Evolutionary conservation across 2,888 invertebrate genomes (phyloP).

Genomic region (Cantharis nigra): DNA sequence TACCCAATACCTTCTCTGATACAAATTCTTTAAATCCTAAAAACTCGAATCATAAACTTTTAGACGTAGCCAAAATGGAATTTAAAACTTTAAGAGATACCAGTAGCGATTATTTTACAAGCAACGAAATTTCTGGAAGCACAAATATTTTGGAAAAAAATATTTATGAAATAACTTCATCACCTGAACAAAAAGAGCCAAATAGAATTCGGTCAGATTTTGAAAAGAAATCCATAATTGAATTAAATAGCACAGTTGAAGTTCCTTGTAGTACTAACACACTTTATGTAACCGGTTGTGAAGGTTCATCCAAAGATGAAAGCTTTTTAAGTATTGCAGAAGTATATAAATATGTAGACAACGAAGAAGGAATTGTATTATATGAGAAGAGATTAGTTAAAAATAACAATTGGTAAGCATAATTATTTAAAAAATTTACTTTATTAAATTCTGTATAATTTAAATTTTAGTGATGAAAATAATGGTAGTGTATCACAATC

Average conservation of each 20-base stretch:
- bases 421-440: background rate
- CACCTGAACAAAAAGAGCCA: background rate
- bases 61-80: background rate
- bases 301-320: slow-evolving; percentile 17
- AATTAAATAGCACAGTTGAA: background rate
- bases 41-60: background rate
- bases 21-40: background rate
- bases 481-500: slow-evolving; percentile 26
- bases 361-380: slow-evolving; percentile 70
- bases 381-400: slow-evolving; percentile 67
- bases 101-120: slow-evolving; percentile 51
- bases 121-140: slow-evolving; percentile 39
- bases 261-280: background rate
- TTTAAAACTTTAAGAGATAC: slow-evolving; percentile 4
- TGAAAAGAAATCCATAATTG: background rate
- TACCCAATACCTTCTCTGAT: slow-evolving; percentile 36
- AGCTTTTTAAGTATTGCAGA: slow-evolving; percentile 68
- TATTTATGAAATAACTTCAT: slow-evolving; percentile 30
- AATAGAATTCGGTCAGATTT: background rate
- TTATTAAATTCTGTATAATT: background rate
- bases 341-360: slow-evolving; percentile 76
- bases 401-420: slow-evolving; percentile 38
- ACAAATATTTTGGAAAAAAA: slow-evolving; percentile 42
- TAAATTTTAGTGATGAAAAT: background rate
- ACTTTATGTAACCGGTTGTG: background rate